Percentiles rank a stretch among this genome's conserved stretches.
These are phyloP conservation scores for Stenodema calcarata DNA, from an alignment of 2,888 invertebrate species.

Conservation along the genomic window DNA sequence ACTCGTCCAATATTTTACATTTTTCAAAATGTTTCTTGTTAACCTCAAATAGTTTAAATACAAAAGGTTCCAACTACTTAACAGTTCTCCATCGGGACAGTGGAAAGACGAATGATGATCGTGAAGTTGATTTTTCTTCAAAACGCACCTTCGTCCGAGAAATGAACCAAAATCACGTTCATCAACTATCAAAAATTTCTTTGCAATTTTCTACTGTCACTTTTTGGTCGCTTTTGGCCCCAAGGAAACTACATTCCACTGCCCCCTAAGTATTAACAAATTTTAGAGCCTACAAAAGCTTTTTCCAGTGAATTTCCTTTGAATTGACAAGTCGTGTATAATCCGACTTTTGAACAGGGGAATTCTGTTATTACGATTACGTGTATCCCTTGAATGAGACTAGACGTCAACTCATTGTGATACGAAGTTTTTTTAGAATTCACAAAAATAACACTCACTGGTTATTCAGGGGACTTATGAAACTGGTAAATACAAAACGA, in stretches of 20 bases:
- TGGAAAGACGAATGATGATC: background rate
- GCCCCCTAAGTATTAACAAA: background rate
- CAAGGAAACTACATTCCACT: conserved; percentile 8
- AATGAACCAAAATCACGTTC: background rate
- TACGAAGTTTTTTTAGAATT: background rate
- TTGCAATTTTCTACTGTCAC: background rate
- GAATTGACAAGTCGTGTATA: background rate
- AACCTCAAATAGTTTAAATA: background rate
- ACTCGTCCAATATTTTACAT: conserved; percentile 18
- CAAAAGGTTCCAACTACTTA: background rate
- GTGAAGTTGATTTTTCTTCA: background rate
- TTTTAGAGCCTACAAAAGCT: background rate
- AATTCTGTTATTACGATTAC: background rate
- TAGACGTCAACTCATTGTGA: background rate
- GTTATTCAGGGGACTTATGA: too few species aligned
- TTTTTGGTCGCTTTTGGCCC: conserved; percentile 37
- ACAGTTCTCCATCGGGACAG: background rate
- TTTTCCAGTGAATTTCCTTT: background rate
- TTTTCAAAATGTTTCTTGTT: background rate
- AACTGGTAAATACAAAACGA: background rate
- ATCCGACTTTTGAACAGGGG: background rate
- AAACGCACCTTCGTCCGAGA: background rate
- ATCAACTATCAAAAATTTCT: background rate
- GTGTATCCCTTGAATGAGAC: background rate
- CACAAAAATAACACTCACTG: background rate